Evolutionary conservation across 1,140 invertebrate species (phyloP).

Genomic region (Eueides isabella): DNA sequence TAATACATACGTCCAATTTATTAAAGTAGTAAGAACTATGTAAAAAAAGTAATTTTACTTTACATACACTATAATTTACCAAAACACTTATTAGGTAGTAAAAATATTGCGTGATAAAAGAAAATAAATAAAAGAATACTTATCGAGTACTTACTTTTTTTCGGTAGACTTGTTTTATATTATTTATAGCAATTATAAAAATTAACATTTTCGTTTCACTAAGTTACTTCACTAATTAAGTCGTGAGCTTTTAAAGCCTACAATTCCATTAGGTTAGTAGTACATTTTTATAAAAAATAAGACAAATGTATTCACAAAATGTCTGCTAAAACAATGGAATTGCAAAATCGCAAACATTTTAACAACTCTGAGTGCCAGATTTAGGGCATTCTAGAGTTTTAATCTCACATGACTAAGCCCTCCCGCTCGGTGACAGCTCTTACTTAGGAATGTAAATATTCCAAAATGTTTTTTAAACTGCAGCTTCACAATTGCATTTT

Average conservation of each 20-base stretch:
- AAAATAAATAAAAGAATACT: not conserved
- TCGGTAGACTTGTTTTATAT: not conserved
- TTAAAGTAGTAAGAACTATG: too few species aligned
- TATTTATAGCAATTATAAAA: too few species aligned
- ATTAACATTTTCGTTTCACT: too few species aligned
- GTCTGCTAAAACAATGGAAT: not conserved
- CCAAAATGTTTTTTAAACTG: not conserved
- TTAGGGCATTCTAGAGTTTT: constrained; percentile 10
- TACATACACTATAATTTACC: not conserved
- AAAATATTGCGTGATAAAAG: not conserved
- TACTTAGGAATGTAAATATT: constrained; percentile 2
- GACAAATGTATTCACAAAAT: not conserved
- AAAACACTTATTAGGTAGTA: not conserved
- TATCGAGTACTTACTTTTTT: not conserved
- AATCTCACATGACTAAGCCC: constrained; percentile 11
- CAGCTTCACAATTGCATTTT: not conserved
- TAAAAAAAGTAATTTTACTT: too few species aligned
- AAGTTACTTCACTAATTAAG: too few species aligned
- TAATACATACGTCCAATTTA: too few species aligned
- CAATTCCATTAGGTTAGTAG: too few species aligned
- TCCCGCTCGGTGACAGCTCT: constrained; percentile 6
- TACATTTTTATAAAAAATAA: not conserved
- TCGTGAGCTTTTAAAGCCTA: too few species aligned
- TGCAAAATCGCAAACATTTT: not conserved
- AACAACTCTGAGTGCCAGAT: constrained; percentile 8